Percentiles rank a stretch among this genome's conserved stretches.
Evolutionary conservation across 2,888 invertebrate genomes (phyloP).

Genomic region (Galeopsomyia nigrocyanea): DNA sequence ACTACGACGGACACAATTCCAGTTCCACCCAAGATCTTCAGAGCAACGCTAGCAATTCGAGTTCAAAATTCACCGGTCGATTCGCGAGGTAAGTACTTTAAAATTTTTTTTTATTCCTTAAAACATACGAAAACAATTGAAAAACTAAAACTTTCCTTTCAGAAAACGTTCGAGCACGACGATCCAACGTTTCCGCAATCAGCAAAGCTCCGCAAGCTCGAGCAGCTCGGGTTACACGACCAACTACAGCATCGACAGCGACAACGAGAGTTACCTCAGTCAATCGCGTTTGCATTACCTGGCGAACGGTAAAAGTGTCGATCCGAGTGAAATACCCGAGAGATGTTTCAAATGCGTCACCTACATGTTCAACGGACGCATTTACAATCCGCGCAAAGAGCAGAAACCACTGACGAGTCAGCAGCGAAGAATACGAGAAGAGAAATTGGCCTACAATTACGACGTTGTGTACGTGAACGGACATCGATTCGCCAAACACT

Average conservation of each 20-base stretch:
- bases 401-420: slow-evolving; percentile 53
- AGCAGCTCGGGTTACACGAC: slow-evolving; percentile 71
- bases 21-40: slow-evolving; percentile 16
- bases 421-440: slow-evolving; percentile 57
- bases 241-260: slow-evolving; percentile 59
- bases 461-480: slow-evolving; percentile 72
- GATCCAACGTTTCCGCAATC: neutral
- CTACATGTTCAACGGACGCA: slow-evolving; percentile 55
- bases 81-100: no score
- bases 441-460: slow-evolving; percentile 56
- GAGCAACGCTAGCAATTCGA: slow-evolving; percentile 8
- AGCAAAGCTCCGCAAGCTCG: slow-evolving; percentile 56
- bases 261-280: slow-evolving; percentile 68
- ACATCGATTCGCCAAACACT: slow-evolving; percentile 77
- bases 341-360: slow-evolving; percentile 61
- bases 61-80: no score
- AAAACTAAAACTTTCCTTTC: no score
- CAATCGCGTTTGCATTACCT: no score
- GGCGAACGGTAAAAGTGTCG: slow-evolving; percentile 12
- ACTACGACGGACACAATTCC: slow-evolving; percentile 39
- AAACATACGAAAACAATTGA: no score
- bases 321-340: slow-evolving; percentile 53
- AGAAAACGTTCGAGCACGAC: neutral
- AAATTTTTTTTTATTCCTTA: no score
- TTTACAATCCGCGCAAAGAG: slow-evolving; percentile 57